These are phyloP conservation scores for Ooceraea biroi DNA, from an alignment of 1,140 invertebrate genomes.

Conservation along the genomic window DNA sequence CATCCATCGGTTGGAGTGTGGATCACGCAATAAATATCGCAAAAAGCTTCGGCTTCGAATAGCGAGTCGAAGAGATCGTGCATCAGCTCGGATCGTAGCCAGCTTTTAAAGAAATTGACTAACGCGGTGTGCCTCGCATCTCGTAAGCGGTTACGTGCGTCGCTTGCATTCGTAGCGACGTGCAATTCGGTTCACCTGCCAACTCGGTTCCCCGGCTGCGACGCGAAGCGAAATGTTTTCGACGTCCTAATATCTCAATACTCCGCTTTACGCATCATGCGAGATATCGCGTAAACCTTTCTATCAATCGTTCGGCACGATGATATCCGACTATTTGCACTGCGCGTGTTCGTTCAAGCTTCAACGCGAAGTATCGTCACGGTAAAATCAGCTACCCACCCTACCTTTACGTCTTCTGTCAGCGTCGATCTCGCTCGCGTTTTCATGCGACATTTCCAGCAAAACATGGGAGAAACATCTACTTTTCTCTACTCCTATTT, in stretches of 20 bases:
- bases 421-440: slow-evolving; percentile 3
- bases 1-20: neutral
- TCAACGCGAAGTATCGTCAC: slow-evolving; percentile 23
- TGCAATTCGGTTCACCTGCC: slow-evolving; percentile 28
- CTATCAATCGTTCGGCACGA: slow-evolving; percentile 21
- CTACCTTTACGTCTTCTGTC: neutral
- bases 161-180: slow-evolving; percentile 22
- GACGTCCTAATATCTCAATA: slow-evolving; percentile 38
- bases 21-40: slow-evolving; percentile 66
- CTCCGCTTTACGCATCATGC: neutral
- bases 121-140: slow-evolving; percentile 43
- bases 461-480: slow-evolving; percentile 29
- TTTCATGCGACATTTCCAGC: slow-evolving; percentile 40
- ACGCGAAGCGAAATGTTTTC: slow-evolving; percentile 25
- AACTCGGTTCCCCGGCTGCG: slow-evolving; percentile 2
- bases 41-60: slow-evolving; percentile 62
- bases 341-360: slow-evolving; percentile 29
- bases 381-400: slow-evolving; percentile 39
- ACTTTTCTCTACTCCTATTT: neutral
- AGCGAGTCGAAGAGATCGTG: slow-evolving; percentile 59
- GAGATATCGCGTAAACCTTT: slow-evolving; percentile 33
- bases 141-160: slow-evolving; percentile 22
- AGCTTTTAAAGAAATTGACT: slow-evolving; percentile 75
- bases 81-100: slow-evolving; percentile 39
- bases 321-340: neutral